Conservation (phyloP, 92 coral and sea anemone genomes). For the Actinostola sp. region DNA sequence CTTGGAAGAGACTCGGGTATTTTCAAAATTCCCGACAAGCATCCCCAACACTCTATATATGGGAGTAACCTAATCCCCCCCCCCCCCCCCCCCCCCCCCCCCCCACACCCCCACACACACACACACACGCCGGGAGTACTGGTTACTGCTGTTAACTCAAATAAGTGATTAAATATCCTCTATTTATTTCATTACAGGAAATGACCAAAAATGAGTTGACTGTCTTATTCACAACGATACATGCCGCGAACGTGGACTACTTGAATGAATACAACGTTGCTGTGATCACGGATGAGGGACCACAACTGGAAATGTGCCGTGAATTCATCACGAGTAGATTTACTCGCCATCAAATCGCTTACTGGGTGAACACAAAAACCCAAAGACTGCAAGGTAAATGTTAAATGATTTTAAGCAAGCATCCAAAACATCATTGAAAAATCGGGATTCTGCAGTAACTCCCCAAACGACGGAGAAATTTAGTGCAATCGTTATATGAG, state of each 20-base stretch:
- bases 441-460: no score
- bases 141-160: no score
- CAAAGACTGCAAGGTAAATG: neutral
- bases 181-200: conserved; percentile 10
- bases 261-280: conserved; percentile 29
- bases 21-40: no score
- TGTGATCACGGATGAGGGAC: neutral
- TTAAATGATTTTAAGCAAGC: no score
- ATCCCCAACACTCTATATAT: no score
- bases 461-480: no score
- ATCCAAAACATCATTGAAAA: neutral
- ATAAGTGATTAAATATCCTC: neutral
- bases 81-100: no score
- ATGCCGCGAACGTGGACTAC: conserved; percentile 39
- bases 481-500: no score
- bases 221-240: conserved; percentile 18
- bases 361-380: conserved; percentile 28
- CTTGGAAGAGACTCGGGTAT: no score
- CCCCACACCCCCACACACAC: no score
- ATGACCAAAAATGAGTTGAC: conserved; percentile 1
- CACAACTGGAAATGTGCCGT: neutral
- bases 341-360: conserved; percentile 26
- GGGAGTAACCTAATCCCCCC: no score
- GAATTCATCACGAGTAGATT: neutral
- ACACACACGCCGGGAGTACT: no score